Evolutionary conservation across 2,888 invertebrate genomes (phyloP).

Genomic region (Parnassius orleans): DNA sequence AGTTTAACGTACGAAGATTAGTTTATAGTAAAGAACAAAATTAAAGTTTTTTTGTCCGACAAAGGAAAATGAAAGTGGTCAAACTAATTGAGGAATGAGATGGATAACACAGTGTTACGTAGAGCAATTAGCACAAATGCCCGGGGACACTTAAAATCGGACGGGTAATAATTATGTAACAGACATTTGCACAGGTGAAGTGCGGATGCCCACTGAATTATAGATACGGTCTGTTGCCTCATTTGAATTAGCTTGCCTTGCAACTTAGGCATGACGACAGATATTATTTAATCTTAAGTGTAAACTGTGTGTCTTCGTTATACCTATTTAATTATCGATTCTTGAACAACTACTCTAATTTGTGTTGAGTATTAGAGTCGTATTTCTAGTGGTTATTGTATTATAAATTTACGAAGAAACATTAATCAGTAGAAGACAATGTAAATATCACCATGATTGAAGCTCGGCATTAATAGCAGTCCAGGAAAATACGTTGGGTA

Average conservation of each 20-base stretch:
- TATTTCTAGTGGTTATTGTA: not conserved
- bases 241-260: conserved; percentile 21
- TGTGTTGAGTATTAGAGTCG: not conserved
- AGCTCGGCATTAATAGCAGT: too few species aligned
- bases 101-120: conserved; percentile 25
- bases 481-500: too few species aligned
- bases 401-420: too few species aligned
- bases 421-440: too few species aligned
- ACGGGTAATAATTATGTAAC: conserved; percentile 36
- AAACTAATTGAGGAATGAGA: conserved; percentile 5
- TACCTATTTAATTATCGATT: too few species aligned
- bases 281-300: not conserved
- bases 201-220: conserved; percentile 30
- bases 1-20: too few species aligned
- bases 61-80: not conserved
- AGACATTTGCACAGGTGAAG: conserved; percentile 35
- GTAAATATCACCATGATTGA: too few species aligned
- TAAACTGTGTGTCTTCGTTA: too few species aligned
- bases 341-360: too few species aligned
- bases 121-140: conserved; percentile 15
- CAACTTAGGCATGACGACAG: conserved; percentile 4
- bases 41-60: not conserved
- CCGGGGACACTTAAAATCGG: conserved; percentile 25
- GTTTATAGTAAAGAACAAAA: too few species aligned
- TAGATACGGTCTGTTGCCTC: conserved; percentile 21